A percentile compares a stretch with the other conserved stretches of the same genome.
Conservation (phyloP, 2,797 vertebrate genomes). For the Hirundo rustica region DNA sequence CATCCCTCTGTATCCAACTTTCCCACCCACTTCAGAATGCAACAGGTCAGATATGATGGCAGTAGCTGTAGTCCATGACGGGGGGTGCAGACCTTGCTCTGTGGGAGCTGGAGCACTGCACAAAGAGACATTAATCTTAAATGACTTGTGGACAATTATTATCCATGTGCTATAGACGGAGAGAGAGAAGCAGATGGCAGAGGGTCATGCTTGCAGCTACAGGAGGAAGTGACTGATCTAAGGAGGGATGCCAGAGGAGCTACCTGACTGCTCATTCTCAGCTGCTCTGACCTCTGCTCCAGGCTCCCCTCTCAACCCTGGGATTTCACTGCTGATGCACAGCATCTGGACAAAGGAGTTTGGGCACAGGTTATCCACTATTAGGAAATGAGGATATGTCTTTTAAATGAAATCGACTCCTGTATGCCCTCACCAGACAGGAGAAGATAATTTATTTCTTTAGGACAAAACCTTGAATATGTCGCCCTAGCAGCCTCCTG, state of each 20-base stretch:
- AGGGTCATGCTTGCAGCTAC: neutral
- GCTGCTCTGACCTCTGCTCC: neutral
- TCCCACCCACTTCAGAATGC: neutral
- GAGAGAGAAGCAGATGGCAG: neutral
- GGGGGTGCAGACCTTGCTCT: neutral
- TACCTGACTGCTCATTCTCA: neutral
- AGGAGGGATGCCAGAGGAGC: neutral
- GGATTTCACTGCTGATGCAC: neutral
- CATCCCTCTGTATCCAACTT: neutral
- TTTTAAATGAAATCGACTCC: neutral
- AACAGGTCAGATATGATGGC: neutral
- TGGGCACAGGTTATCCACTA: neutral
- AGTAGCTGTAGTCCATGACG: rapidly evolving
- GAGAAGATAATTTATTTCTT: constrained; percentile 57
- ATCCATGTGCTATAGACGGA: neutral
- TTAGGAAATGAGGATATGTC: neutral
- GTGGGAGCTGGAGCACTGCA: neutral
- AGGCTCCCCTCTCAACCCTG: neutral
- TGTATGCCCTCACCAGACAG: neutral
- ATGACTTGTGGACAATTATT: neutral
- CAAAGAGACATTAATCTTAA: neutral
- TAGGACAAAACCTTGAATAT: constrained; percentile 56
- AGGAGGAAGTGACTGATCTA: neutral
- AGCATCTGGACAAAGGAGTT: neutral
- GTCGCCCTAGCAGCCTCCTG: constrained; percentile 44